phyloP scores from a whole-genome alignment of 1,140 invertebrate species.

The Vanessa atalanta region DNA sequence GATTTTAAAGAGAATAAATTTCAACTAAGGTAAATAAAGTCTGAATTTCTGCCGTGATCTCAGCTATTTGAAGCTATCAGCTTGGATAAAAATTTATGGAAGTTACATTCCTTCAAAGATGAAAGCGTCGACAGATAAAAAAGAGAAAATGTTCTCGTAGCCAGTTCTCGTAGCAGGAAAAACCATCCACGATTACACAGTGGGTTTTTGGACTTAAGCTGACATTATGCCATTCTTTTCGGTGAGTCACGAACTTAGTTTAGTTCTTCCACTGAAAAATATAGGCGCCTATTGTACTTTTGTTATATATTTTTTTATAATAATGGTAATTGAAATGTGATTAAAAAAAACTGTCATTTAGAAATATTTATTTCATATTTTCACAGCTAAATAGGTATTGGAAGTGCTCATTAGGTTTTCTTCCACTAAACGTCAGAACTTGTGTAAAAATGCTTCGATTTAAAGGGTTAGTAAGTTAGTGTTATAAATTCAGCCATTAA shows the following conservation, averaged over 20 bases:
- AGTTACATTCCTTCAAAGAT: conserved; percentile 27
- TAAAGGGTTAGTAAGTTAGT: too few relatives aligned
- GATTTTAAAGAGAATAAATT: neutral
- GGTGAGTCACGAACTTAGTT: neutral
- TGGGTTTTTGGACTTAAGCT: conserved; percentile 22
- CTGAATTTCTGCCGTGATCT: conserved; percentile 18
- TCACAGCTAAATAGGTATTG: too few relatives aligned
- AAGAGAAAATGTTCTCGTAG: conserved; percentile 25
- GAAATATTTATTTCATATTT: too few relatives aligned
- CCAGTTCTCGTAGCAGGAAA: conserved; percentile 22
- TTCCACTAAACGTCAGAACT: too few relatives aligned
- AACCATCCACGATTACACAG: conserved; percentile 23
- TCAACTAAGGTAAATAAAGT: conserved; percentile 7
- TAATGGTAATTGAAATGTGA: too few relatives aligned
- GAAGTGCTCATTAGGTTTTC: too few relatives aligned
- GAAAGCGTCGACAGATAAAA: conserved; percentile 33
- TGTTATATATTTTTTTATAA: too few relatives aligned
- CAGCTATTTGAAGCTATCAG: conserved; percentile 2
- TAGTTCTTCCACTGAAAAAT: neutral
- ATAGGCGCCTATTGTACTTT: too few relatives aligned
- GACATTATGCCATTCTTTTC: neutral
- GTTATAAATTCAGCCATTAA: too few relatives aligned
- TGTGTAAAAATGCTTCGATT: too few relatives aligned
- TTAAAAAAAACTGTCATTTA: too few relatives aligned
- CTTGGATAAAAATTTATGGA: conserved; percentile 33